phyloP scores from a whole-genome alignment of 2,113 vertebrate genomes.

The Spilogale gracilis region DNA sequence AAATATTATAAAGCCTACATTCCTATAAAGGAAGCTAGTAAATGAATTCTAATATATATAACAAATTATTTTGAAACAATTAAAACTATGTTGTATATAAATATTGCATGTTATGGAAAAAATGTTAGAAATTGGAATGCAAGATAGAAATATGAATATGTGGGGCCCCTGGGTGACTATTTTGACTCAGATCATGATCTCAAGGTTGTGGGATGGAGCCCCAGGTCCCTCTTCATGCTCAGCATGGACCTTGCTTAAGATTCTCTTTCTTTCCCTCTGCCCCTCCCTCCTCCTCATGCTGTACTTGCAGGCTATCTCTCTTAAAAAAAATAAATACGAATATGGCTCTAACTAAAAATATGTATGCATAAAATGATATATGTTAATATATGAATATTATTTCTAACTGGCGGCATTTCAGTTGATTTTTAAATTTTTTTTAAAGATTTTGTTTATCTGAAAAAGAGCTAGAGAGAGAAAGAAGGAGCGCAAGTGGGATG shows the following conservation, averaged over 20 bases:
- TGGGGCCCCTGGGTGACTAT: neutral
- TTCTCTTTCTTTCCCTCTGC: neutral
- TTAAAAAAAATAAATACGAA: neutral
- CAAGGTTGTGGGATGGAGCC: too few relatives aligned
- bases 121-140: neutral
- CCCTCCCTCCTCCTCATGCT: neutral
- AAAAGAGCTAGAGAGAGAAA: neutral
- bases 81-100: conserved; percentile 9
- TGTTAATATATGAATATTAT: conserved; percentile 38
- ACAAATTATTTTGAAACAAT: conserved; percentile 32
- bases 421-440: neutral
- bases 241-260: neutral
- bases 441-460: neutral
- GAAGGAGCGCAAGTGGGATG: neutral
- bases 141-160: neutral
- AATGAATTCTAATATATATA: neutral
- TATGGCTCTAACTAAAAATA: neutral
- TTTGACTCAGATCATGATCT: neutral
- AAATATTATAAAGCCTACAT: neutral
- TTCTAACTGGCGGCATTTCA: neutral
- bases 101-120: neutral
- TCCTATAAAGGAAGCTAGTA: neutral
- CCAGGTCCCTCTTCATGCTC: neutral
- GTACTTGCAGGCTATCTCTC: neutral
- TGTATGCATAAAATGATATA: neutral